These are phyloP conservation scores for Pemphredon lugubris DNA, from an alignment of 2,888 invertebrate genomes.

Conservation along the genomic window DNA sequence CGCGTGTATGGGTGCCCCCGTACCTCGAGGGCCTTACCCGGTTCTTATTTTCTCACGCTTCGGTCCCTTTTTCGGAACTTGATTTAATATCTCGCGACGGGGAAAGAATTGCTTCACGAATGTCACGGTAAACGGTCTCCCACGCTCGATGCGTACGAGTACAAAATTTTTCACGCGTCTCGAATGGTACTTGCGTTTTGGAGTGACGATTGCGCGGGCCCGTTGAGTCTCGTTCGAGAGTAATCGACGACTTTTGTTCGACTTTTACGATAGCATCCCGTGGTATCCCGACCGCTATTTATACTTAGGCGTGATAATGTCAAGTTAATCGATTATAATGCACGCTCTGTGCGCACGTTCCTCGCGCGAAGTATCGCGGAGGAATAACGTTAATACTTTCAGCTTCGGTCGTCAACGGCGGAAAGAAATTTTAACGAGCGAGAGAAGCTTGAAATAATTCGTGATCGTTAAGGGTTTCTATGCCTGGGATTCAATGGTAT, in stretches of 20 bases:
- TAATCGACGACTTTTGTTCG: conserved; percentile 59
- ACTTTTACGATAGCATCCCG: conserved; percentile 30
- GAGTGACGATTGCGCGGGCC: too few relatives aligned
- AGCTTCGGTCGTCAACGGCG: background rate
- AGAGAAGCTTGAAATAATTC: too few relatives aligned
- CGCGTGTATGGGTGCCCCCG: conserved; percentile 11
- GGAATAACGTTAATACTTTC: background rate
- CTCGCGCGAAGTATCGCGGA: conserved; percentile 1
- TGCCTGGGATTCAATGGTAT: too few relatives aligned
- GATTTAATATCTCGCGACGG: too few relatives aligned
- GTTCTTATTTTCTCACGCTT: conserved; percentile 42
- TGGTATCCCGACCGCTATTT: conserved; percentile 50
- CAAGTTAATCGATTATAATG: conserved; percentile 55
- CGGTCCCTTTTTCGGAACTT: background rate
- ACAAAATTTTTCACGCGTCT: too few relatives aligned
- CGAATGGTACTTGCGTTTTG: too few relatives aligned
- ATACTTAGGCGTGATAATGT: conserved; percentile 56
- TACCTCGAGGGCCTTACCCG: background rate
- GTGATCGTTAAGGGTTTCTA: too few relatives aligned
- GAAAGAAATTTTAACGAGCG: too few relatives aligned
- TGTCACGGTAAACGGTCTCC: too few relatives aligned
- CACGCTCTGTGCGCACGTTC: conserved; percentile 30
- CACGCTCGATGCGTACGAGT: too few relatives aligned
- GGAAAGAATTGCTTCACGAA: too few relatives aligned
- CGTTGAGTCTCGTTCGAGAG: too few relatives aligned